These are phyloP conservation scores for Arrhopalites spinosus DNA, from an alignment of 2,888 invertebrate genomes.

Conservation along the genomic window DNA sequence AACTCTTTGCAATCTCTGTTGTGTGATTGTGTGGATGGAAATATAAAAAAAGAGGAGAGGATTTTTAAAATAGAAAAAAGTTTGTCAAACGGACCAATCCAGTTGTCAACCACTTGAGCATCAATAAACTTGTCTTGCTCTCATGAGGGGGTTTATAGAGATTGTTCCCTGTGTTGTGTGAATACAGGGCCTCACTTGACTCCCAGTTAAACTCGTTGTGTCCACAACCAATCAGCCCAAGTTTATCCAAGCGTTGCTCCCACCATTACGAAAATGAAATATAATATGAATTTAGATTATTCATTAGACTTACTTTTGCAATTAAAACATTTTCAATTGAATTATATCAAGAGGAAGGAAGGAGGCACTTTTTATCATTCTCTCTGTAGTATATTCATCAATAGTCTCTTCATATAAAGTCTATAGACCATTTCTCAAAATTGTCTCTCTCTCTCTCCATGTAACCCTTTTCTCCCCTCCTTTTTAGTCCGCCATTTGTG, in stretches of 20 bases:
- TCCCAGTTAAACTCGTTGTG: not conserved
- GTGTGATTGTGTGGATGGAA: not conserved
- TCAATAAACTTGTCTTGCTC: not conserved
- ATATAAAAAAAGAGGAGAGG: not conserved
- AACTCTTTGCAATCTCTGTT: not conserved
- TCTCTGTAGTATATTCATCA: not conserved
- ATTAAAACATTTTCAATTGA: conserved; percentile 5
- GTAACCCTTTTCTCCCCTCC: too few species aligned
- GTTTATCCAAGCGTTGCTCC: not conserved
- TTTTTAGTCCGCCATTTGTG: too few species aligned
- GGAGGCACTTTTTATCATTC: not conserved
- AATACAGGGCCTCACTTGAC: not conserved
- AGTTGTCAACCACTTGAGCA: not conserved
- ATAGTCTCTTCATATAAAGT: too few species aligned
- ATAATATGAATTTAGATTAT: not conserved
- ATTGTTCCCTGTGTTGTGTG: too few species aligned
- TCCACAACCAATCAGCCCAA: not conserved
- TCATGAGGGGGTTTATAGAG: too few species aligned
- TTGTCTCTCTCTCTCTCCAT: too few species aligned
- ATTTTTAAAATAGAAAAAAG: not conserved
- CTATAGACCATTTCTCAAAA: too few species aligned
- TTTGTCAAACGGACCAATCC: not conserved
- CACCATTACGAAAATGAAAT: not conserved
- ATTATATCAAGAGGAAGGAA: not conserved
- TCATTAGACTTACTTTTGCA: not conserved